Conservation (phyloP, 2,888 invertebrate genomes). For the Hofmannophila pseudospretella region DNA sequence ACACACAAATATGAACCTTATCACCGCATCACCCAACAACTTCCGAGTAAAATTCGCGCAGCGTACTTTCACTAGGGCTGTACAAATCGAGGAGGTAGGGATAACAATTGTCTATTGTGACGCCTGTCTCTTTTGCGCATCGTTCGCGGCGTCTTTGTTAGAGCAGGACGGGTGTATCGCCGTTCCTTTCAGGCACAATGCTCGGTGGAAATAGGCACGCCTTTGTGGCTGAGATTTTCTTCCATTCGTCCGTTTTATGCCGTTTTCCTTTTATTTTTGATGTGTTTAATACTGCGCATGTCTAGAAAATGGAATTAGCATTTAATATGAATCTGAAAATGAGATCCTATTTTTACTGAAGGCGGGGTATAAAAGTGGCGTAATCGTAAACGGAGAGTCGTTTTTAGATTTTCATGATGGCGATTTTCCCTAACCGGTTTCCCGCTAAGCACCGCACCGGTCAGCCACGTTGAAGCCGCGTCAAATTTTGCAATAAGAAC, state of each 20-base stretch:
- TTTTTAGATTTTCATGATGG: constrained; percentile 27
- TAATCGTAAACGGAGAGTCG: constrained; percentile 16
- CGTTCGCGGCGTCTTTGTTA: constrained; percentile 52
- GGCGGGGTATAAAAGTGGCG: constrained; percentile 14
- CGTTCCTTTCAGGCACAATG: constrained; percentile 53
- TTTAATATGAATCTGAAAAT: constrained; percentile 9
- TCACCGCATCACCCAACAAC: constrained; percentile 1
- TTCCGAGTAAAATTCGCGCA: constrained; percentile 34
- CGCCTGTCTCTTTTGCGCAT: constrained; percentile 68
- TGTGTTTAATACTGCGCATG: constrained; percentile 46
- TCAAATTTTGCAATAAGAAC: constrained; percentile 35
- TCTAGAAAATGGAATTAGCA: constrained; percentile 16
- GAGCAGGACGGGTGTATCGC: constrained; percentile 35
- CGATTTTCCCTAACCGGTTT: constrained; percentile 34
- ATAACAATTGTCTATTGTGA: constrained; percentile 77
- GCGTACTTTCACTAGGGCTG: constrained; percentile 45
- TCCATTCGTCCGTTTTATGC: constrained; percentile 46
- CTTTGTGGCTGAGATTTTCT: constrained; percentile 60
- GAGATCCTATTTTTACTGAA: constrained; percentile 12
- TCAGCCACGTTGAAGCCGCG: constrained; percentile 17
- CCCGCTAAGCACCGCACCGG: constrained; percentile 9
- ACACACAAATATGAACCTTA: constrained; percentile 34
- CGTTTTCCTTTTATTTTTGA: constrained; percentile 32
- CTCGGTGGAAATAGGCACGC: constrained; percentile 48
- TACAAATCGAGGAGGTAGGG: constrained; percentile 49